Percentiles rank a stretch among this genome's conserved stretches.
These are phyloP conservation scores for Sebastes wilsoni DNA, from an alignment of 2,797 vertebrate genomes.

Conservation along the genomic window DNA sequence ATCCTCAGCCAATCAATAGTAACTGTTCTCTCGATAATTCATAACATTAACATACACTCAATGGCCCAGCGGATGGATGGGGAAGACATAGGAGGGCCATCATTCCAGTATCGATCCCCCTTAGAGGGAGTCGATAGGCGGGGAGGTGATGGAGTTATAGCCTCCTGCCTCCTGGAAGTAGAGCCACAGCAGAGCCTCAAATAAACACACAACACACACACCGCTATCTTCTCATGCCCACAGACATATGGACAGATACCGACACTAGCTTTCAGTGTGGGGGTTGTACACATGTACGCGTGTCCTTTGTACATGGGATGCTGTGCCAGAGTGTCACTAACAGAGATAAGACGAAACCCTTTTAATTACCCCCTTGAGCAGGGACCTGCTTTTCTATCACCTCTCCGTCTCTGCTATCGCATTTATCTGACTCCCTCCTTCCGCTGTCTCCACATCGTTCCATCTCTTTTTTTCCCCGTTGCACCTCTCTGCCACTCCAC, in stretches of 20 bases:
- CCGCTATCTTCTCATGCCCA: conserved; percentile 33
- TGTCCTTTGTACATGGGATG: conserved; percentile 38
- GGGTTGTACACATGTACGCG: conserved; percentile 19
- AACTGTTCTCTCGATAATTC: conserved; percentile 90
- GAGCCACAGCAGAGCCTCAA: conserved; percentile 62
- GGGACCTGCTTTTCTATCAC: conserved; percentile 61
- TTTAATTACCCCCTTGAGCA: conserved; percentile 79
- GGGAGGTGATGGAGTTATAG: conserved; percentile 85
- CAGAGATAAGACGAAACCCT: conserved; percentile 65
- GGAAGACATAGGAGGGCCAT: conserved; percentile 87
- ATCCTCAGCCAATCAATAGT: conserved; percentile 87
- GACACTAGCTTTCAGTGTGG: conserved; percentile 31
- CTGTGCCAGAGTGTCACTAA: conserved; percentile 60
- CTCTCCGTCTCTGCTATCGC: conserved; percentile 36
- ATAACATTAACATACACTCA: conserved; percentile 91
- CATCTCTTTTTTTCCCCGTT: conserved; percentile 24
- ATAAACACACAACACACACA: conserved; percentile 57
- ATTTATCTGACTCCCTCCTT: conserved; percentile 50
- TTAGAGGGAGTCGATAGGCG: conserved; percentile 81
- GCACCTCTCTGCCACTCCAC: conserved; percentile 48
- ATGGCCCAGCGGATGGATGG: conserved; percentile 85
- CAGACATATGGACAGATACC: conserved; percentile 36
- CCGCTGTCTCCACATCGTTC: conserved; percentile 24
- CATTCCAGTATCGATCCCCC: conserved; percentile 85
- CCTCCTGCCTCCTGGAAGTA: conserved; percentile 73